phyloP scores from a whole-genome alignment of 2,797 vertebrate species.

The Caiman crocodilus region DNA sequence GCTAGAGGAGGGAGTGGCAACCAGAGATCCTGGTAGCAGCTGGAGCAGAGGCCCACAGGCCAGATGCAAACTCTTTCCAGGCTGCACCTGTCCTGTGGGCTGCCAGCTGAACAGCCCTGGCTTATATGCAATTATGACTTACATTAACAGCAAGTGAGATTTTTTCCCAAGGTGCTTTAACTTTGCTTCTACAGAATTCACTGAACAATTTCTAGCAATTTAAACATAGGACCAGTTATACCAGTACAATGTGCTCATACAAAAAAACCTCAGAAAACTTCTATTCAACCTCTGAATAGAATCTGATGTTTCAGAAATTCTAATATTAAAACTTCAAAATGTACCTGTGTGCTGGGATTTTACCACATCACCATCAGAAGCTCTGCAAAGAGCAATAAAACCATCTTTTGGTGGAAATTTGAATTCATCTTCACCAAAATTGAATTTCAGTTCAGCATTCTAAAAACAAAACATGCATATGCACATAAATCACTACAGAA shows the following conservation, averaged over 20 bases:
- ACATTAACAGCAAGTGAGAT: too few species aligned
- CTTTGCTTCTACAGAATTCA: neutral
- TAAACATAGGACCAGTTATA: neutral
- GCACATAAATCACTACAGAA: neutral
- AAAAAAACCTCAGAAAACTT: neutral
- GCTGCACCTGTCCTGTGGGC: too few species aligned
- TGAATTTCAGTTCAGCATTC: conserved; percentile 98
- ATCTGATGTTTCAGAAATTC: fast-evolving
- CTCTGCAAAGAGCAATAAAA: conserved; percentile 89
- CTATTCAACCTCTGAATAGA: neutral
- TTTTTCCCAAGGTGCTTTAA: neutral
- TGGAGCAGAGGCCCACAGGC: too few species aligned
- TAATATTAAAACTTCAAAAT: neutral
- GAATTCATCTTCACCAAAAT: conserved; percentile 95
- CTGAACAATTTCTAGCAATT: neutral
- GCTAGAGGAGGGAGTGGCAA: too few species aligned
- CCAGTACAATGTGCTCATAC: neutral
- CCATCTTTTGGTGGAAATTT: conserved; percentile 92
- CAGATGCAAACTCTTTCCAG: too few species aligned
- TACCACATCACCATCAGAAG: conserved; percentile 83
- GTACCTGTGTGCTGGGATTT: conserved; percentile 93
- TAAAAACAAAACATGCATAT: conserved; percentile 61
- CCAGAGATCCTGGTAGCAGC: too few species aligned
- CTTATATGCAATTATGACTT: too few species aligned
- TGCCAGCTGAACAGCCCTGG: too few species aligned